phyloP scores from a whole-genome alignment of 2,113 vertebrate genomes.

The Xiphias gladius region DNA sequence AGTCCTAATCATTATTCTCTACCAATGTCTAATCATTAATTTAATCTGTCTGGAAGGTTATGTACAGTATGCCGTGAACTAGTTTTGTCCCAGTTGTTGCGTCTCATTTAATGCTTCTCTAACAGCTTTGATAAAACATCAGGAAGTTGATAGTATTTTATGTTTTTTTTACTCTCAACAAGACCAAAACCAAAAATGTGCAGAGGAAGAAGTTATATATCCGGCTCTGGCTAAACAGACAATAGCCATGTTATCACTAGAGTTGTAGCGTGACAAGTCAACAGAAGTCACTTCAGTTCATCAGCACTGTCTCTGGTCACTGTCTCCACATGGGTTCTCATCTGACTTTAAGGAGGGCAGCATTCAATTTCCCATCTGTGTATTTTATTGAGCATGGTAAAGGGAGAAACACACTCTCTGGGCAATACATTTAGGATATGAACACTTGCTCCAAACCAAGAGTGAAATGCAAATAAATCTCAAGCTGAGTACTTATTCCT shows the following conservation, averaged over 20 bases:
- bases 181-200: neutral
- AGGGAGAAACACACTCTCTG: neutral
- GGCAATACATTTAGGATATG: neutral
- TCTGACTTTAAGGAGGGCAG: neutral
- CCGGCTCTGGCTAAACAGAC: neutral
- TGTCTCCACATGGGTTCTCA: neutral
- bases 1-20: no score
- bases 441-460: neutral
- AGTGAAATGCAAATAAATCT: constrained; percentile 1
- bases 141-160: neutral
- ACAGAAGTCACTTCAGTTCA: neutral
- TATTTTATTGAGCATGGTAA: neutral
- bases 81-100: no score
- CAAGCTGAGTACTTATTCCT: neutral
- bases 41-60: neutral
- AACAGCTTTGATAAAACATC: neutral
- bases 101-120: neutral
- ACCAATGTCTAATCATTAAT: neutral
- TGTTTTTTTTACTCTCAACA: neutral
- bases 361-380: neutral
- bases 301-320: neutral
- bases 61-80: no score
- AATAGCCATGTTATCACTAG: neutral
- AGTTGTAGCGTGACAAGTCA: neutral
- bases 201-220: neutral